Conservation (phyloP, 2,888 invertebrate species). For the Mythimna pallens region DNA sequence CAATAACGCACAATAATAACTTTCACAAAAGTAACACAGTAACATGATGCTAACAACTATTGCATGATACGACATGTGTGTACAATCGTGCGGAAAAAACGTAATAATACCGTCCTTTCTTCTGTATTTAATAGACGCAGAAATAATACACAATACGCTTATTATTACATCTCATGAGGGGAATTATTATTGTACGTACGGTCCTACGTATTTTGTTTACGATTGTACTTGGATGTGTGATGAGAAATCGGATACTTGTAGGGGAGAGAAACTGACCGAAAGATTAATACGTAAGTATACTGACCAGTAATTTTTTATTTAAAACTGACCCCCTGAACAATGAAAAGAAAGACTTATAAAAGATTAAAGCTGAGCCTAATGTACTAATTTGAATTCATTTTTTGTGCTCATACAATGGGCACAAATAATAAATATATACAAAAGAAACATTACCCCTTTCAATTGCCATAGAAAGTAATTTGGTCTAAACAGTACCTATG, state of each 20-base stretch:
- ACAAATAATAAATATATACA: not conserved
- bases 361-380: constrained; percentile 23
- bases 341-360: constrained; percentile 6
- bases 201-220: constrained; percentile 42
- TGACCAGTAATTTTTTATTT: constrained; percentile 27
- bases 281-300: constrained; percentile 28
- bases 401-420: not conserved
- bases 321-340: constrained; percentile 17
- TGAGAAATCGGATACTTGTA: constrained; percentile 44
- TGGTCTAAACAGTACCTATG: not conserved
- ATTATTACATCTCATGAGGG: constrained; percentile 64
- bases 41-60: constrained; percentile 72
- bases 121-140: constrained; percentile 75
- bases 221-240: constrained; percentile 51
- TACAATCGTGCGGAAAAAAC: constrained; percentile 78
- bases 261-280: constrained; percentile 21
- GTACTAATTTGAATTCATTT: constrained; percentile 28
- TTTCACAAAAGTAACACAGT: constrained; percentile 73
- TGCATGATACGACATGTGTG: constrained; percentile 75
- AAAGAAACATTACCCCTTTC: not conserved
- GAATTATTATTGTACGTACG: constrained; percentile 45
- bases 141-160: constrained; percentile 73
- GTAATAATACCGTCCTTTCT: constrained; percentile 68
- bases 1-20: constrained; percentile 49
- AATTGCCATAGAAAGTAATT: not conserved